Percentiles rank a stretch among this genome's conserved stretches.
These are phyloP conservation scores for Andrena marginata DNA, from an alignment of 2,888 invertebrate species.

Conservation along the genomic window DNA sequence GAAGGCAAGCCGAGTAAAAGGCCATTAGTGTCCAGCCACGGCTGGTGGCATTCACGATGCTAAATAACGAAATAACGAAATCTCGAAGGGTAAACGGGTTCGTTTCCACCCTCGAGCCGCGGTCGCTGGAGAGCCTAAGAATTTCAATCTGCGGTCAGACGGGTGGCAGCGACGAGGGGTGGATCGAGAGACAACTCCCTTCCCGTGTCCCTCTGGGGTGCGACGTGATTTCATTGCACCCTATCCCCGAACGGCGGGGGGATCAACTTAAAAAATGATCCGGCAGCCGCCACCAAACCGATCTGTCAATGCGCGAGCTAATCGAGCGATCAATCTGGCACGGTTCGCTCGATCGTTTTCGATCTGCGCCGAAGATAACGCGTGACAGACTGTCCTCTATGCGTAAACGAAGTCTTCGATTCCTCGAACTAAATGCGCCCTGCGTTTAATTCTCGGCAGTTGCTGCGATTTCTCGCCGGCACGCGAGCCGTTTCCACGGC, in stretches of 20 bases:
- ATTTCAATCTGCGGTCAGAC: slow-evolving; percentile 85
- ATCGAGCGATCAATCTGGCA: slow-evolving; percentile 65
- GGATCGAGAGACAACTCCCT: slow-evolving; percentile 73
- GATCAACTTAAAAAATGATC: slow-evolving; percentile 81
- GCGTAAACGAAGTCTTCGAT: too few relatives aligned
- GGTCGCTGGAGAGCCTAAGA: slow-evolving; percentile 77
- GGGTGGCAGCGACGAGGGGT: slow-evolving; percentile 70
- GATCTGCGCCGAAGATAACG: slow-evolving; percentile 9
- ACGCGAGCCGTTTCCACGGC: not conserved
- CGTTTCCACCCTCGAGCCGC: slow-evolving; percentile 63
- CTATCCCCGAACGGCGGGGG: slow-evolving; percentile 61
- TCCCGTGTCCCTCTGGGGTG: slow-evolving; percentile 73
- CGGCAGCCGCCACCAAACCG: slow-evolving; percentile 52
- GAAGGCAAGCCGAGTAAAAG: slow-evolving; percentile 35
- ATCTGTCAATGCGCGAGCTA: slow-evolving; percentile 58
- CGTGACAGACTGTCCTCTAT: not conserved
- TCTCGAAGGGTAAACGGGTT: slow-evolving; percentile 76
- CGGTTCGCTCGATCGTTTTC: slow-evolving; percentile 32
- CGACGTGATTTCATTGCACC: slow-evolving; percentile 78
- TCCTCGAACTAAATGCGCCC: too few relatives aligned
- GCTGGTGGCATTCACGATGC: slow-evolving; percentile 74
- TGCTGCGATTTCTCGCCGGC: not conserved
- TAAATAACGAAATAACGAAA: slow-evolving; percentile 84
- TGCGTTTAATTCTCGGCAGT: not conserved
- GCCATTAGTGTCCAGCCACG: slow-evolving; percentile 49